A percentile compares a stretch with the other conserved stretches of the same genome.
Evolutionary conservation across 2,113 vertebrate genomes (phyloP).

Genomic region (Callopanchax toddi): DNA sequence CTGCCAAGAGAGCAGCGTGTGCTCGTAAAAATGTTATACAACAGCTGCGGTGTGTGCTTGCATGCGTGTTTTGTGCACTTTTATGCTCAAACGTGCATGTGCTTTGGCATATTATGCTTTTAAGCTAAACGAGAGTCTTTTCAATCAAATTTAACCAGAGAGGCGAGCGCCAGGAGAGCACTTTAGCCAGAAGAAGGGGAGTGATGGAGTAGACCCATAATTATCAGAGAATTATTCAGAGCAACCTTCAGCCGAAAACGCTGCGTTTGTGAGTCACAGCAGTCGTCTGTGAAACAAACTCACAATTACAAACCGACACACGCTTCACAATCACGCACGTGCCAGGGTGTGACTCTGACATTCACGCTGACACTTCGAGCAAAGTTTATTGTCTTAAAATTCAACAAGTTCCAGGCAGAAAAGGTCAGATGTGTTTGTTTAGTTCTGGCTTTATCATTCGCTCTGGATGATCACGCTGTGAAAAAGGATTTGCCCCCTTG

Average conservation of each 20-base stretch:
- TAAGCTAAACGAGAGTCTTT: constrained; percentile 49
- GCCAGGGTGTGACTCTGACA: constrained; percentile 16
- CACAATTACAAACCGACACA: constrained; percentile 19
- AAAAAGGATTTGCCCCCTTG: too few relatives aligned
- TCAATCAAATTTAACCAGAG: constrained; percentile 68
- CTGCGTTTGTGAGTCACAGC: constrained; percentile 17
- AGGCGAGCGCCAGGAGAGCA: constrained; percentile 62
- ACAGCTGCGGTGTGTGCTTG: constrained; percentile 51
- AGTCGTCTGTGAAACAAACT: constrained; percentile 27
- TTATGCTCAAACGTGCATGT: constrained; percentile 5
- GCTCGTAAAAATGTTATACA: constrained; percentile 56
- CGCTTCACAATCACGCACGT: constrained; percentile 29
- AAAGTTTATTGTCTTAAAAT: too few relatives aligned
- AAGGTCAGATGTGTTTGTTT: background rate
- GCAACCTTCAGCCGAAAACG: constrained; percentile 41
- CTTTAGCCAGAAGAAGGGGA: constrained; percentile 64
- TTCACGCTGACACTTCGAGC: background rate
- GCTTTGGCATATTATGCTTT: constrained; percentile 13
- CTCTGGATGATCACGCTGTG: too few relatives aligned
- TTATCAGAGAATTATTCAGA: constrained; percentile 57
- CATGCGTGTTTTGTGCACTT: constrained; percentile 31
- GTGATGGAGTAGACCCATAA: constrained; percentile 64
- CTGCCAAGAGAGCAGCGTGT: constrained; percentile 62
- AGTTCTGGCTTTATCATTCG: background rate
- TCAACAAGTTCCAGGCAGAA: too few relatives aligned